A percentile compares a stretch with the other conserved stretches of the same genome.
phyloP scores from a whole-genome alignment of 2,113 vertebrate genomes.

The Thamnophis sirtalis region DNA sequence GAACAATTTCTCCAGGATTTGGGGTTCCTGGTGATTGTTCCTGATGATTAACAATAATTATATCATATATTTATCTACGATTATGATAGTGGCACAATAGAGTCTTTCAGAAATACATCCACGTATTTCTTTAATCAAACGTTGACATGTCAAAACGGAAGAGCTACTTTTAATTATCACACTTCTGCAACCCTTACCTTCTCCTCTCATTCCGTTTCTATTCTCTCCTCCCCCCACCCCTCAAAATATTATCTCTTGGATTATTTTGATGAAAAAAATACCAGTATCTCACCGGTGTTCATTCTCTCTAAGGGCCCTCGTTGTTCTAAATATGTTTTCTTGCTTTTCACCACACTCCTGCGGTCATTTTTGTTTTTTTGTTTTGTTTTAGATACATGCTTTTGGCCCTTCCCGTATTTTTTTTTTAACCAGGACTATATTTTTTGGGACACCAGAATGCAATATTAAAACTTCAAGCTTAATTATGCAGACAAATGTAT shows the following conservation, averaged over 20 bases:
- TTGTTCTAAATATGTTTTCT: slow-evolving; percentile 4
- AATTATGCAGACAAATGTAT: neutral
- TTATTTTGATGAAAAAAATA: neutral
- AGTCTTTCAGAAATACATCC: neutral
- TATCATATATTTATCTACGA: no score
- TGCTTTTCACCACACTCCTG: neutral
- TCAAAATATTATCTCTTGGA: neutral
- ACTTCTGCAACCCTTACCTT: neutral
- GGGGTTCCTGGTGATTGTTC: neutral
- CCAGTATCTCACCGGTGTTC: neutral
- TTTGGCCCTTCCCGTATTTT: neutral
- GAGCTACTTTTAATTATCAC: neutral
- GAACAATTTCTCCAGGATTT: neutral
- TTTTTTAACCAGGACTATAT: neutral
- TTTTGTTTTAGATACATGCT: neutral
- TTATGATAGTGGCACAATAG: neutral
- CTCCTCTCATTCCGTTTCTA: neutral
- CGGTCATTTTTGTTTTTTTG: neutral
- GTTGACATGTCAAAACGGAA: neutral
- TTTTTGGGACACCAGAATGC: neutral
- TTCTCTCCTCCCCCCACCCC: no score
- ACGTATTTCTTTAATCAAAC: neutral
- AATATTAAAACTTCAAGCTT: slow-evolving; percentile 1
- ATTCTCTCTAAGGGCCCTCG: neutral
- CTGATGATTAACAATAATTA: neutral